These are phyloP conservation scores for Drosophila tanythrix DNA, from an alignment of 2,888 invertebrate species.

Conservation along the genomic window DNA sequence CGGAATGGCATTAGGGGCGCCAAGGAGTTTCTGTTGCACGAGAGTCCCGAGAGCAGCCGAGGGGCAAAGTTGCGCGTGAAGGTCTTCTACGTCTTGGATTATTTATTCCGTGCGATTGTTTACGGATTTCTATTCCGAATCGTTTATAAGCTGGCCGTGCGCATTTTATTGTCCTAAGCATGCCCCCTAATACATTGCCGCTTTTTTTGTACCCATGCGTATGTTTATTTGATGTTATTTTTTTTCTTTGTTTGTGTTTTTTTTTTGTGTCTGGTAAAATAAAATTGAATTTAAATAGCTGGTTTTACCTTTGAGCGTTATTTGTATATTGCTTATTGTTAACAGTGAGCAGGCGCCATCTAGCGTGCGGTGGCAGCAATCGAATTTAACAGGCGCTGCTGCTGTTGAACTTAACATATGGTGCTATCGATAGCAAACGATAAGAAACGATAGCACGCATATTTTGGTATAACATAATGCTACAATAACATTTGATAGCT, in stretches of 20 bases:
- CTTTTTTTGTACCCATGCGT: background rate
- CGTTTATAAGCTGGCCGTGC: constrained; percentile 42
- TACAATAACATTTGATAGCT: constrained; percentile 36
- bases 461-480: constrained; percentile 50
- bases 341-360: constrained; percentile 13
- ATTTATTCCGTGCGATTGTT: constrained; percentile 57
- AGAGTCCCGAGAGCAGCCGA: constrained; percentile 72
- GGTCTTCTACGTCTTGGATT: constrained; percentile 69
- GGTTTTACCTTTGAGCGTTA: background rate
- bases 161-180: constrained; percentile 25
- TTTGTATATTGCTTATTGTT: background rate
- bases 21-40: constrained; percentile 80
- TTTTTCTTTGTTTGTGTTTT: constrained; percentile 11
- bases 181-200: background rate
- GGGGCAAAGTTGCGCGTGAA: constrained; percentile 68
- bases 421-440: constrained; percentile 14
- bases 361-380: background rate
- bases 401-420: constrained; percentile 6
- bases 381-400: background rate
- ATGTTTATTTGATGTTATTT: background rate
- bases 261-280: constrained; percentile 37
- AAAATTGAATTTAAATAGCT: constrained; percentile 5
- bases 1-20: constrained; percentile 79
- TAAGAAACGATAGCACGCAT: constrained; percentile 24
- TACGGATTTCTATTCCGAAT: constrained; percentile 63